These are phyloP conservation scores for Cichladusa arquata DNA, from an alignment of 2,113 vertebrate genomes.

Conservation along the genomic window DNA sequence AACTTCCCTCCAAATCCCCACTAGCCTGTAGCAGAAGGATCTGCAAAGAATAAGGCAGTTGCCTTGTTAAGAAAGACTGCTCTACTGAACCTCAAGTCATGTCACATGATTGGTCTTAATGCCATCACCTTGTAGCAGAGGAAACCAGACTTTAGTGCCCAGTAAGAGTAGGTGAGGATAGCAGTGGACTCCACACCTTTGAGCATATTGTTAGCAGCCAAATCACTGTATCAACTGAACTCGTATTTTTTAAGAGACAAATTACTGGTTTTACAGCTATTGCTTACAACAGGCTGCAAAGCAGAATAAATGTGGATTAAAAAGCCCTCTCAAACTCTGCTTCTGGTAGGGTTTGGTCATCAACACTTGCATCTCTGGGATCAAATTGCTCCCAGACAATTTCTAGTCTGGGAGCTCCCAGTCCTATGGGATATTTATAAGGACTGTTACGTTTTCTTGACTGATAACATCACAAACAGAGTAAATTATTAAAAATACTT, in stretches of 20 bases:
- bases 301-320: neutral
- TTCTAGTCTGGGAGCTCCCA: neutral
- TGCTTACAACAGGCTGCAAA: neutral
- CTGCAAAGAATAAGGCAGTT: neutral
- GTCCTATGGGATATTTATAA: neutral
- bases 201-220: neutral
- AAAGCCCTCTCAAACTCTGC: neutral
- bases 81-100: neutral
- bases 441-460: neutral
- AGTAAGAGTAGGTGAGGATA: neutral
- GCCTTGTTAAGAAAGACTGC: neutral
- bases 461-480: neutral
- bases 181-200: neutral
- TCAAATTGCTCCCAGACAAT: neutral
- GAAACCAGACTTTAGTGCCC: neutral
- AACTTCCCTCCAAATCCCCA: neutral
- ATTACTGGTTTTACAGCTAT: neutral
- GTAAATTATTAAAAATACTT: neutral
- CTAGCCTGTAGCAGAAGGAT: neutral
- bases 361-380: neutral
- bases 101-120: neutral
- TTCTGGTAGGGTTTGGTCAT: neutral
- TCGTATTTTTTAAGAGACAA: neutral
- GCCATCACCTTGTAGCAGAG: neutral
- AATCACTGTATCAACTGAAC: neutral